Base-by-base conservation (phyloP, 1,140 invertebrate genomes). In the Lethocerus indicus region DNA sequence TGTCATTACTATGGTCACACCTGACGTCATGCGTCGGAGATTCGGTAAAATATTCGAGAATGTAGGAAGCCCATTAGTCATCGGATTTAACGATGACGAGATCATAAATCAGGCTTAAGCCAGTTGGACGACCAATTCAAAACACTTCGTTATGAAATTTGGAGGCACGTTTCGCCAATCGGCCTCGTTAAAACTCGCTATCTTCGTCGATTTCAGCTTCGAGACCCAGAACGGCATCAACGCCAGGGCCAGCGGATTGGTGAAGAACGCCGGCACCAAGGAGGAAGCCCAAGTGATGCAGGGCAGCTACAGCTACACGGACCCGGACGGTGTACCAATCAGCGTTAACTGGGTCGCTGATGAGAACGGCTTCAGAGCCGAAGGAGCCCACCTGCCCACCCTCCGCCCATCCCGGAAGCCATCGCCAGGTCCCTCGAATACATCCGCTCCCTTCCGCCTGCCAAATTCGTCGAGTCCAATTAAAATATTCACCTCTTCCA, bases 291-390 rank as follows among this genome's bases (percentile, higher is more conserved):
- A 76, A 41, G 71, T 71, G 32, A 78, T 71, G 0, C 69, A 74
- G n/a, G 82, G 82, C 1, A 73, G 70, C 0, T 87, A 76, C 64
- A 76, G 74, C 6, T 88, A 84, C 66, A 79, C 74, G 3, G 75
- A 76, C n/a, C 76, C 79, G 1, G 80, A 86, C 56, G 83, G 84
- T 1, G 67, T 78, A 26, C 66, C 75, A 40, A 74, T 83, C 50
- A 68, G 70, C 2, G 61, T 88, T 24, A 73, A 72, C 6, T 89
- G 87, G 68, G 75, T 77, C 16, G 83, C 84, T 20, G 82, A 86
- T 55, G 80, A 86, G 59, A 78, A 79, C 52, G 83, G 82, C n/a
- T 87, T 84, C 66, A 75, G 75, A 51, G 78, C 81, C 1, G 63
- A 73, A 46, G 81, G 82, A 24, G 73, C 73, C 24, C 81, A 84